Percentiles rank a stretch among this genome's conserved stretches.
Evolutionary conservation across 2,888 invertebrate species (phyloP).

Genomic region (Heliconius ismenius): DNA sequence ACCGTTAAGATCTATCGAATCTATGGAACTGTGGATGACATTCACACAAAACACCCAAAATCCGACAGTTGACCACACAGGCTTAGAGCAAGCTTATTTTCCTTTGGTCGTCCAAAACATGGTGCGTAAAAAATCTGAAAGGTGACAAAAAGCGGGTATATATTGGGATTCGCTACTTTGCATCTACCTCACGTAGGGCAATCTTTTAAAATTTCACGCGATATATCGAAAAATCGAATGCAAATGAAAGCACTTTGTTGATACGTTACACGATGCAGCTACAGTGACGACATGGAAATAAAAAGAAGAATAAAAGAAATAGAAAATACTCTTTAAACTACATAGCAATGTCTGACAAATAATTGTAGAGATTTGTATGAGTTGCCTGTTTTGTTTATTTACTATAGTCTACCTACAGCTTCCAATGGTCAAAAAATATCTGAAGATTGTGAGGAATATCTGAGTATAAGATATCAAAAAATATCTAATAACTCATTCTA

Average conservation of each 20-base stretch:
- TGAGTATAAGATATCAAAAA: too few species aligned
- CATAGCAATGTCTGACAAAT: too few species aligned
- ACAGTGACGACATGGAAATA: not conserved
- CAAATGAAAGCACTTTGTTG: constrained; percentile 20
- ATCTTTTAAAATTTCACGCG: constrained; percentile 14
- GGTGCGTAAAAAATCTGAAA: not conserved
- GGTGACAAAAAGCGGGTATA: constrained; percentile 3
- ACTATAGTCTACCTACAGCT: too few species aligned
- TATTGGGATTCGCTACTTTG: not conserved
- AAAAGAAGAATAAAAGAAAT: not conserved
- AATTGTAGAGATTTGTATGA: too few species aligned
- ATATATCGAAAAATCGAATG: constrained; percentile 19
- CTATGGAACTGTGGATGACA: too few species aligned
- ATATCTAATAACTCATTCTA: too few species aligned
- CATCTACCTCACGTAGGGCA: constrained; percentile 6
- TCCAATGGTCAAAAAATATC: too few species aligned
- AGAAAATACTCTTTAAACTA: not conserved
- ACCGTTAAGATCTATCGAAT: too few species aligned
- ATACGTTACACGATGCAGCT: constrained; percentile 6
- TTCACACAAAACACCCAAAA: not conserved
- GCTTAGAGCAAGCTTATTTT: not conserved
- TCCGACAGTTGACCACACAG: not conserved
- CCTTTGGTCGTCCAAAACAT: not conserved
- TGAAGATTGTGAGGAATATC: too few species aligned
- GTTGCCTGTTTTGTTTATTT: too few species aligned